These are phyloP conservation scores for Amphiura filiformis DNA, from an alignment of 35 echinoderm and acorn worm genomes.

Conservation along the genomic window DNA sequence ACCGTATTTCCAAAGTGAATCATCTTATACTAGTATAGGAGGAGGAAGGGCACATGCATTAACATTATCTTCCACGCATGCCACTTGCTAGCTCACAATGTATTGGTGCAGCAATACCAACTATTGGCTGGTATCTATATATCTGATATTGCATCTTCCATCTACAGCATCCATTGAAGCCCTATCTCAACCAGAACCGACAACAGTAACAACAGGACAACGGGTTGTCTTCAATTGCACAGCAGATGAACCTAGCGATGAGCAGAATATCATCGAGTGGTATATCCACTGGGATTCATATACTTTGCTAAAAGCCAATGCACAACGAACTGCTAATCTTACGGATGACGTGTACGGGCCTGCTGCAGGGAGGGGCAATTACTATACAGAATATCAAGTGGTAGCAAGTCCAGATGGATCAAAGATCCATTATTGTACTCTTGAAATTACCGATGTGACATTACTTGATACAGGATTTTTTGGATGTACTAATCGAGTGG, in stretches of 20 bases:
- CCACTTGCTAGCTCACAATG: too few relatives aligned
- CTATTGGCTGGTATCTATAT: too few relatives aligned
- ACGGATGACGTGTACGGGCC: background rate
- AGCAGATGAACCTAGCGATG: background rate
- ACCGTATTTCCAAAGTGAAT: too few relatives aligned
- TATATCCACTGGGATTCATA: background rate
- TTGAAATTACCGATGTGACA: background rate
- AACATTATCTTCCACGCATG: too few relatives aligned
- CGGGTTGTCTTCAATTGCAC: background rate
- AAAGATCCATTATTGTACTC: background rate
- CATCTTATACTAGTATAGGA: too few relatives aligned
- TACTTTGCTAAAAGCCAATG: background rate
- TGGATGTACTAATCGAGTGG: background rate
- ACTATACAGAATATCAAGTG: background rate
- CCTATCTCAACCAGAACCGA: background rate
- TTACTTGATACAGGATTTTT: background rate
- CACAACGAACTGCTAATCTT: background rate
- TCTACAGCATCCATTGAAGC: background rate
- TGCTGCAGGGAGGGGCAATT: background rate
- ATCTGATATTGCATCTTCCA: background rate
- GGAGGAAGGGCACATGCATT: too few relatives aligned
- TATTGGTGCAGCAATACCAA: too few relatives aligned
- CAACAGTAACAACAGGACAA: background rate
- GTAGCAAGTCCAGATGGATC: background rate
- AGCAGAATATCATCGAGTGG: background rate